These are phyloP conservation scores for Peromyscus polionotus DNA, from an alignment of 2,113 vertebrate genomes.

Conservation along the genomic window DNA sequence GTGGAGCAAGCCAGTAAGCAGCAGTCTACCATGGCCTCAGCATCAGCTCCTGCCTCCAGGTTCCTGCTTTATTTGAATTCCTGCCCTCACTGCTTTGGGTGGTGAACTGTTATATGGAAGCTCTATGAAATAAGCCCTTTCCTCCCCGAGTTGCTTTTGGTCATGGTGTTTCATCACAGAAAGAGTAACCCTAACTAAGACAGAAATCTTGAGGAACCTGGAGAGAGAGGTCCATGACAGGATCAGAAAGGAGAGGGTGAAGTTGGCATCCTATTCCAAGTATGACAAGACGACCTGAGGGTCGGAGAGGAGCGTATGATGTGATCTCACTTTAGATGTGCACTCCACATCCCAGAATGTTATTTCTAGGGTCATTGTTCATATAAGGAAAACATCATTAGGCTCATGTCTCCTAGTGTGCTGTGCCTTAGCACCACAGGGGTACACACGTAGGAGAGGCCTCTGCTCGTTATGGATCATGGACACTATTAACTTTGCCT, in stretches of 20 bases:
- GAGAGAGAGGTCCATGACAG: not conserved
- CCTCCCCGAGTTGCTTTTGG: not conserved
- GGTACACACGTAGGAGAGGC: not conserved
- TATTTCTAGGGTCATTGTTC: not conserved
- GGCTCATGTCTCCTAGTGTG: fast-evolving
- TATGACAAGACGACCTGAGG: not conserved
- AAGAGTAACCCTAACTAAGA: not conserved
- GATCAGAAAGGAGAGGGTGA: not conserved
- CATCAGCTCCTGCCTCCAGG: not conserved
- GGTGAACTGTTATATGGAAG: not conserved
- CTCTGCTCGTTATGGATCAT: not conserved
- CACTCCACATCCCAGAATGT: not conserved
- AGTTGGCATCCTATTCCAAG: not conserved
- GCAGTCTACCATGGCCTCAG: not conserved
- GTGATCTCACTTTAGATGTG: not conserved
- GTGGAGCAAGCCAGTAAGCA: not conserved
- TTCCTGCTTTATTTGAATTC: not conserved
- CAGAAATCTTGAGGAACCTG: not conserved
- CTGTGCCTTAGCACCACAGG: not conserved
- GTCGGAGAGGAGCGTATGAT: not conserved
- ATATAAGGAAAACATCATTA: not conserved
- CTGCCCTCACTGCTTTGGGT: not conserved
- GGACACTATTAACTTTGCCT: not conserved
- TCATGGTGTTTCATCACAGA: not conserved
- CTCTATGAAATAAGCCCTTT: not conserved